Base-by-base conservation (phyloP, 2,797 vertebrate species). In the Heliangelus exortis region DNA sequence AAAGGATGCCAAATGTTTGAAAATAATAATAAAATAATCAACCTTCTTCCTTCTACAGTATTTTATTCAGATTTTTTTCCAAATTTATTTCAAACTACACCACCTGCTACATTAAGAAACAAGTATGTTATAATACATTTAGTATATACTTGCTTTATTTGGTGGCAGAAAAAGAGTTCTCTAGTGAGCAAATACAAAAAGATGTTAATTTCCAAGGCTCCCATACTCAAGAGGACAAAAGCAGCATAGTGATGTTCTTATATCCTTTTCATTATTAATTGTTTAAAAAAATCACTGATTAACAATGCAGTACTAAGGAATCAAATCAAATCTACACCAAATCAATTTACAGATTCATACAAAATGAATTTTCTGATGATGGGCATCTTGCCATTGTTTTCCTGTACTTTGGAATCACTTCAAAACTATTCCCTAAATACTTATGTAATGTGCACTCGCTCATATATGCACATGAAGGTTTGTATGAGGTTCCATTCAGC, bases 1-100 rank as follows among this genome's bases (percentile, higher is more conserved):
- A 96, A 74, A 82, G 53, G 34, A 77, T 95, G 83, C 19, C 89
- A 97, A 96, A 51, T 45, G 92, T 91, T 89, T 92, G 55, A 87
- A 78, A 85, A 73, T 13, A 54, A 83, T 59, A 7, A 84, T 47
- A 67, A 73, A 95, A 93, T 96, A 59, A 5, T 2, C 36, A 41
- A 41, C 39, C 13, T 87, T 58, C 43, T 69, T 62, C 87, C 39
- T 89, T 71, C 34, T 55, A 29, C 33, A 53, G 15, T 28, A 31
- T 53, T 73, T 57, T 76, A 75, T 66, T 90, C 55, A 65, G 25
- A 15, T 76, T 75, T 29, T 68, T 74, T 78, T 29, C 15, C 15
- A 83, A 66, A 66, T 16, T 22, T 84, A 22, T 72, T 95, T 94
- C 55, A 91, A 96, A 66, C 10, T 28, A 29, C 41, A 66, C 22